phyloP scores from a whole-genome alignment of 2,113 vertebrate species.

The Maccullochella peelii region DNA sequence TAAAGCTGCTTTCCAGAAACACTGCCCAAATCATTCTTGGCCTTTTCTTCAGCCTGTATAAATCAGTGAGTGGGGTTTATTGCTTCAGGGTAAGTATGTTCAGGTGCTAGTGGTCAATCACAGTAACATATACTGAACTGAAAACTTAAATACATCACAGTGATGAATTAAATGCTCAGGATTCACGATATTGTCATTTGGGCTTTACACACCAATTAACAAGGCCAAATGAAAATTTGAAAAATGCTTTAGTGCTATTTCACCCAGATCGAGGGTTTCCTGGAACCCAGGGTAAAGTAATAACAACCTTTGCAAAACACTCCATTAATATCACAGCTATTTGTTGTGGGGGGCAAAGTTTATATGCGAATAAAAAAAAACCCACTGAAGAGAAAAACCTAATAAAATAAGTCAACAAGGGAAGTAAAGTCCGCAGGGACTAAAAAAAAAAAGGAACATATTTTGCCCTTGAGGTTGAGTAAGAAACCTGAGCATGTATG shows the following conservation, averaged over 20 bases:
- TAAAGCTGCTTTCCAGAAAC: slow-evolving; percentile 40
- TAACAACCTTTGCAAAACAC: slow-evolving; percentile 5
- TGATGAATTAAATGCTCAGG: slow-evolving; percentile 26
- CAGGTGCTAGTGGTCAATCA: slow-evolving; percentile 30
- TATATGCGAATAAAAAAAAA: slow-evolving; percentile 13
- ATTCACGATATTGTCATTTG: slow-evolving; percentile 35
- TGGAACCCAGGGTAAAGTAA: slow-evolving; percentile 29
- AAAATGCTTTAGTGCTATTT: slow-evolving; percentile 14
- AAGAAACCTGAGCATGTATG: slow-evolving; percentile 59
- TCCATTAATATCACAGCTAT: slow-evolving; percentile 14
- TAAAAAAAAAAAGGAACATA: slow-evolving; percentile 51
- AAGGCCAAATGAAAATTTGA: slow-evolving; percentile 17
- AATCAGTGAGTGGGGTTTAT: slow-evolving; percentile 19
- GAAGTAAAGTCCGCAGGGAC: slow-evolving; percentile 48
- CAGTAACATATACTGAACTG: slow-evolving; percentile 6
- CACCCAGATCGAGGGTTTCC: slow-evolving; percentile 8
- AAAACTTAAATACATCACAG: slow-evolving; percentile 20
- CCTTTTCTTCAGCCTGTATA: slow-evolving; percentile 14
- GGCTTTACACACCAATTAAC: neutral
- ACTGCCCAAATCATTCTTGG: slow-evolving; percentile 7
- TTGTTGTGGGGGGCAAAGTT: slow-evolving; percentile 21
- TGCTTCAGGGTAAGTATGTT: slow-evolving; percentile 18
- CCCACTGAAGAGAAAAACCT: neutral
- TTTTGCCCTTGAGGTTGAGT: slow-evolving; percentile 53
- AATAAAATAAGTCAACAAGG: slow-evolving; percentile 49